Base-by-base conservation (phyloP, 2,797 vertebrate genomes). In the Myoxocephalus aenaeus region DNA sequence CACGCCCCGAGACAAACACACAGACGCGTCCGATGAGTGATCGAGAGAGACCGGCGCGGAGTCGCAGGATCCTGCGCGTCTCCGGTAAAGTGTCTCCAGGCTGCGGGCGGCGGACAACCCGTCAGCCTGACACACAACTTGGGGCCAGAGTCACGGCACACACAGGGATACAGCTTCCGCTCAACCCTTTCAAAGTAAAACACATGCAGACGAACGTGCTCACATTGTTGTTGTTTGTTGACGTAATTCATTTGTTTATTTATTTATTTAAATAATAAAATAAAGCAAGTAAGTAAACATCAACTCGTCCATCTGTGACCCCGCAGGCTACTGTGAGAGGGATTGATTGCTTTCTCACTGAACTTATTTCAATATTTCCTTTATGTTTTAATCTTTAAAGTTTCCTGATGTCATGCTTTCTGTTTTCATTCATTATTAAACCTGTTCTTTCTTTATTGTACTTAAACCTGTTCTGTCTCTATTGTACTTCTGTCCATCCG, bases 151-250 rank as follows among this genome's bases (percentile, higher is more conserved):
- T 74, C 36, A 85, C 77, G 57, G 10, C 7, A 18, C 5, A 15
- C 7, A 2, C 22, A 36, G 0, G 10, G 0, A n/a, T 0, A 5
- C 34, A 10, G 3, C n/a, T 78, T 89, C 87, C 85, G 70, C 7
- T 40, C 3, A 0, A 0, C 1, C 1, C 57, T 73, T 83, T 77
- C 79, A 83, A 53, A 82, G 4, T 82, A 89, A 84, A 82, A 58
- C 15, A 18, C 12, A 44, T 4, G 4, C 27, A 4, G 0, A 9
- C 11, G 11, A 4, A 44, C 58, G 3, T 18, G 18, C 13, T 15
- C 5, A 18, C 3, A 4, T 14, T 10, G 10, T 27, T 5, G 18
- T n/a, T 20, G 10, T 42, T 7, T 48, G 7, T 12, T 44, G 14
- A n/a, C 53, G 8, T 29, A 12, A 7, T 3, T 18, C 17, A 48